Evolutionary conservation across 2,797 vertebrate species (phyloP), one percentile per base, ranked within the genome.

Genomic region (Lithobates sylvaticus): DNA sequence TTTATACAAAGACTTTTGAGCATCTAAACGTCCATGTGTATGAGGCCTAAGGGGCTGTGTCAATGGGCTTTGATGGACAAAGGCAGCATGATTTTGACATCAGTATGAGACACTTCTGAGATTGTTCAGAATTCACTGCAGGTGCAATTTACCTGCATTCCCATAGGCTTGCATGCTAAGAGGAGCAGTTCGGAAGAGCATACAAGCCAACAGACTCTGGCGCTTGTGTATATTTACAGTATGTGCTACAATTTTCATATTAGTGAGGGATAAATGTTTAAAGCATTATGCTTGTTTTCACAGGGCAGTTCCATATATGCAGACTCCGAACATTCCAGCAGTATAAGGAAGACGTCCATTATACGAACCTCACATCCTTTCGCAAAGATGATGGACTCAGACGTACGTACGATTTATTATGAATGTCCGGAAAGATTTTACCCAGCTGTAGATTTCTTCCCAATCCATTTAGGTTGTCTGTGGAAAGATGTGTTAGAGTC

Each of bases 331-430:
- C n/a, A 42, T 61, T 84, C 81, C 21, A 83, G 81, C 86, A 74
- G 75, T 34, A 21, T 79, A 87, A 87, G 86, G 58, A 87, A 84
- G 44, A 78, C 76, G 0, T 87, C 86, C 27, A 78, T 87, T 75
- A 84, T 83, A 79, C 81, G 81, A 2, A 84, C 75, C 4, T 69
- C 81, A 34, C 81, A 87, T 69, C 86, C 86, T 15, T 91, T 94
- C 85, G 91, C 95, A 89, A 96, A 94, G 91, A 96, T 97, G 95
- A 96, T 92, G 88, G 93, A 92, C 82, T 90, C 94, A 67, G 96
- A 97, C 96, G 97, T 98, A 76, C 91, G 96, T 91, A 76, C 47
- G 10, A 26, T n/a, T 74, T 65, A 26, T 64, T 27, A 32, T 36
- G 12, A 2, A 27, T n/a, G 3, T 61, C 2, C 21, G 7, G 8